Conservation (phyloP, 2,888 invertebrate genomes). For the Aphodius granarius region DNA sequence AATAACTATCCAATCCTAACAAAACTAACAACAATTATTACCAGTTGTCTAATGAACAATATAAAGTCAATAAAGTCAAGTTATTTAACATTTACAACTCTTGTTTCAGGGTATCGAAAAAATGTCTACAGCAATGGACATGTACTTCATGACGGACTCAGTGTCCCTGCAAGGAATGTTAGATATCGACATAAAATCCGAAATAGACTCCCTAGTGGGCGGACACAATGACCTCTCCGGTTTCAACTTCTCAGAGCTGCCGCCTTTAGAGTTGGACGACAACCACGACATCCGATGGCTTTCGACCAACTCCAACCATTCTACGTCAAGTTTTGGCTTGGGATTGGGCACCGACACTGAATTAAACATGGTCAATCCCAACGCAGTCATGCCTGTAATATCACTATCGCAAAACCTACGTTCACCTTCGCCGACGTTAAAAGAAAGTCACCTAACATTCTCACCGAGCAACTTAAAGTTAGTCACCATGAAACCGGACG, state of each 20-base stretch:
- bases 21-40: too few relatives aligned
- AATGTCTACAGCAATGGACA: constrained; percentile 57
- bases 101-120: constrained; percentile 20
- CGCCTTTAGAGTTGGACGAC: constrained; percentile 70
- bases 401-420: constrained; percentile 55
- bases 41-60: too few relatives aligned
- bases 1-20: too few relatives aligned
- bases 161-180: constrained; percentile 85
- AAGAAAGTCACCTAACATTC: constrained; percentile 72
- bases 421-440: constrained; percentile 65
- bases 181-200: constrained; percentile 85
- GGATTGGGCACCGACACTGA: constrained; percentile 73
- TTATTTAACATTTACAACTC: background rate
- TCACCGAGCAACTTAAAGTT: constrained; percentile 72
- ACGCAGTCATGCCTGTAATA: constrained; percentile 83
- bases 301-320: constrained; percentile 56
- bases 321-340: constrained; percentile 68
- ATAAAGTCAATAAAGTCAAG: background rate
- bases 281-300: constrained; percentile 63
- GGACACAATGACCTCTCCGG: constrained; percentile 68
- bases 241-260: constrained; percentile 64
- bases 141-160: constrained; percentile 57
- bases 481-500: constrained; percentile 56
- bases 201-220: constrained; percentile 79
- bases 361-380: constrained; percentile 83